Conservation (phyloP, 64 coral and sea anemone genomes). For the Catalaphyllia jardinei region DNA sequence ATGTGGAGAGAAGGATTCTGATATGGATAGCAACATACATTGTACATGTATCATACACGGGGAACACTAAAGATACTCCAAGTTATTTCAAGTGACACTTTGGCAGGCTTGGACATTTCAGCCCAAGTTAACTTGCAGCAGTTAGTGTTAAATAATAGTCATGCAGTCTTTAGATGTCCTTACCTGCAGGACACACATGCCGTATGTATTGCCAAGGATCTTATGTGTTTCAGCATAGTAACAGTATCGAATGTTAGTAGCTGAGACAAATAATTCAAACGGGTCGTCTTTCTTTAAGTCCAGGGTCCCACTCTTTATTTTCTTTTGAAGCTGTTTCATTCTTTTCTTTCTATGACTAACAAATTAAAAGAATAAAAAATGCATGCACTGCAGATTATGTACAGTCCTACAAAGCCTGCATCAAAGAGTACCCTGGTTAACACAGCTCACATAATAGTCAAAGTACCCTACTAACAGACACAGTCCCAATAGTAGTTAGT, state of each 20-base stretch:
- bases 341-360: slow-evolving; percentile 92
- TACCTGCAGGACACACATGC: slow-evolving; percentile 98
- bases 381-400: no score
- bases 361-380: background rate
- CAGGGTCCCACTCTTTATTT: slow-evolving; percentile 95
- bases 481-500: no score
- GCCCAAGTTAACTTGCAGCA: background rate
- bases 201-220: slow-evolving; percentile 98
- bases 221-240: slow-evolving; percentile 98
- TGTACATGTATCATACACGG: no score
- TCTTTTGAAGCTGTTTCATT: slow-evolving; percentile 98
- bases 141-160: background rate
- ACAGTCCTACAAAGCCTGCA: no score
- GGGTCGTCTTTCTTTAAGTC: slow-evolving; percentile 93
- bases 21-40: no score
- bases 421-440: no score
- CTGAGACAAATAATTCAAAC: slow-evolving; percentile 93
- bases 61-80: no score
- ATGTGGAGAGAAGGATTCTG: no score
- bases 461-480: no score
- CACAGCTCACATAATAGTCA: no score
- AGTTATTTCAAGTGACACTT: no score
- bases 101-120: no score
- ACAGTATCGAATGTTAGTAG: slow-evolving; percentile 97
- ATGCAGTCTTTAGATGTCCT: background rate